Percentiles rank a stretch among this genome's conserved stretches.
phyloP scores from a whole-genome alignment of 2,113 vertebrate genomes.

The Phodopus roborovskii region DNA sequence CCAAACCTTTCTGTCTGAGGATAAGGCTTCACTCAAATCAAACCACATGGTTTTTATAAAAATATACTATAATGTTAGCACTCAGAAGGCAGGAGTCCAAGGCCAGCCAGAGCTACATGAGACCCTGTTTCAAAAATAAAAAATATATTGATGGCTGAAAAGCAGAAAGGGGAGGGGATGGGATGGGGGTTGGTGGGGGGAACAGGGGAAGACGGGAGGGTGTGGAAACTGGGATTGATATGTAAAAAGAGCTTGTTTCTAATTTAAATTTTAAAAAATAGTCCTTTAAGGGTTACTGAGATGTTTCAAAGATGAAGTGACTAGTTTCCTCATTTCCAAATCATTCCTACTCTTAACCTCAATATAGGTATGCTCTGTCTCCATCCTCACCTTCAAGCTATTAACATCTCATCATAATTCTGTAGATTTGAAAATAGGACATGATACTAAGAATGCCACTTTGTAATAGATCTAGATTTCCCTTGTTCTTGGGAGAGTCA shows the following conservation, averaged over 20 bases:
- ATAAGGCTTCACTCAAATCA: conserved; percentile 35
- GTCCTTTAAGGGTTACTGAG: neutral
- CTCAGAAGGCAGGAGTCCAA: neutral
- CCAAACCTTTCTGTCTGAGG: neutral
- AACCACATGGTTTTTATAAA: conserved; percentile 16
- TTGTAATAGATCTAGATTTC: neutral
- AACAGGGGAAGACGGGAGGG: too few relatives aligned
- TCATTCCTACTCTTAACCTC: neutral
- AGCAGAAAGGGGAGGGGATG: neutral
- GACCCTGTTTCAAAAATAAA: neutral
- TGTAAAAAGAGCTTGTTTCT: too few relatives aligned
- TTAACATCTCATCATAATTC: neutral
- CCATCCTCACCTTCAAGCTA: neutral
- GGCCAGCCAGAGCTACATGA: neutral
- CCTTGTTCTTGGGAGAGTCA: neutral
- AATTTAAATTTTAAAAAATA: neutral
- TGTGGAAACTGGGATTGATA: too few relatives aligned
- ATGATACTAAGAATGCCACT: neutral
- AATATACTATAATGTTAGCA: neutral
- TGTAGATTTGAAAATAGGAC: neutral
- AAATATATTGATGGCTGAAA: neutral
- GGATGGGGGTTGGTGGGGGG: too few relatives aligned
- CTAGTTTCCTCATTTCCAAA: neutral
- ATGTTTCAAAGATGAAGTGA: neutral
- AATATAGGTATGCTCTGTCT: neutral